These are phyloP conservation scores for Protaetia brevitarsis DNA, from an alignment of 1,140 invertebrate genomes.

Conservation along the genomic window DNA sequence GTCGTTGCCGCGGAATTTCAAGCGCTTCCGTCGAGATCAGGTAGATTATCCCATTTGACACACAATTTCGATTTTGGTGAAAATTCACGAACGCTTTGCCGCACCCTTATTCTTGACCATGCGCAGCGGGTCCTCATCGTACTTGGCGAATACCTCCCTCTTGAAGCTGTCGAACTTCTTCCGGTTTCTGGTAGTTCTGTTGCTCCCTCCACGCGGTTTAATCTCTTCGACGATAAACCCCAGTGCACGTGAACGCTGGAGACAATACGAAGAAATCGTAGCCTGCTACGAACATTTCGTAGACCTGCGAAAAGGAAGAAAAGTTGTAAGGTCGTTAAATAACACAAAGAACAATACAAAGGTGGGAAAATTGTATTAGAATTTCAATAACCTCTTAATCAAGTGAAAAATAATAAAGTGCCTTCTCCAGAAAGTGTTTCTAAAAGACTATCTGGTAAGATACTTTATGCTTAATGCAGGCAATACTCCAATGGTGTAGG, in stretches of 20 bases:
- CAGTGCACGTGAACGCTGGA: constrained; percentile 86
- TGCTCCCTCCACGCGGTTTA: constrained; percentile 79
- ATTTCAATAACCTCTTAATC: not conserved
- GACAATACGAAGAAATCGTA: constrained; percentile 87
- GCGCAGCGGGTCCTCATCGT: constrained; percentile 65
- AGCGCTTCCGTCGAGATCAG: too few relatives aligned
- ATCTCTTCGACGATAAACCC: constrained; percentile 76
- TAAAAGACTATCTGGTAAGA: too few relatives aligned
- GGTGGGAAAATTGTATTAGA: too few relatives aligned
- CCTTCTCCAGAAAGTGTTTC: too few relatives aligned
- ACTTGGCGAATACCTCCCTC: constrained; percentile 75
- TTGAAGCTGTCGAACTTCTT: constrained; percentile 82
- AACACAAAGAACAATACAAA: too few relatives aligned
- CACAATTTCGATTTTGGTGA: too few relatives aligned
- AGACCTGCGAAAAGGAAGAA: constrained; percentile 63
- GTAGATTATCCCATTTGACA: too few relatives aligned
- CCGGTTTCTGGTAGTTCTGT: constrained; percentile 78
- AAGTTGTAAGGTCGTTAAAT: not conserved
- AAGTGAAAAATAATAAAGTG: not conserved
- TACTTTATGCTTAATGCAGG: too few relatives aligned
- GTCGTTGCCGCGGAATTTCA: too few relatives aligned
- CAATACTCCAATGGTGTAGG: too few relatives aligned
- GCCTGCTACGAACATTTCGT: constrained; percentile 89
- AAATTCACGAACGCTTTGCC: too few relatives aligned
- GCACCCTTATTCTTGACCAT: constrained; percentile 47